A percentile compares a stretch with the other conserved stretches of the same genome.
These are phyloP conservation scores for Cydia strobilella DNA, from an alignment of 1,140 invertebrate genomes.

Conservation along the genomic window DNA sequence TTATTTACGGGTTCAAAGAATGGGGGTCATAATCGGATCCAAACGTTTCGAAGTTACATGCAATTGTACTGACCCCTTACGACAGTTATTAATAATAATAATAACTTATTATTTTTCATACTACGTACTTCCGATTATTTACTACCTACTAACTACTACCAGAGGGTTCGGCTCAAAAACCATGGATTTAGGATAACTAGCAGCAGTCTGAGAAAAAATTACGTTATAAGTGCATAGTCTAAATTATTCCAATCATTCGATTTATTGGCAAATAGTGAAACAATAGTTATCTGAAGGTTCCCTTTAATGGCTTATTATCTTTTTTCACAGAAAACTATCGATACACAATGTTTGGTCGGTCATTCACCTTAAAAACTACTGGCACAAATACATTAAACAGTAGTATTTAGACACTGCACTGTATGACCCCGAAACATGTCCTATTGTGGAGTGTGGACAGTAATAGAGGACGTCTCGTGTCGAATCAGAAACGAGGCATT, in stretches of 20 bases:
- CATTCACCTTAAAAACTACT: constrained; percentile 60
- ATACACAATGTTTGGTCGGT: constrained; percentile 39
- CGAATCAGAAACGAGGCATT: constrained; percentile 69
- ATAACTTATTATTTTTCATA: not conserved
- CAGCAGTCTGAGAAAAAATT: not conserved
- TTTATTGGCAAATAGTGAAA: constrained; percentile 14
- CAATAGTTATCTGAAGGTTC: not conserved
- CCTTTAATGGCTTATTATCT: constrained; percentile 6
- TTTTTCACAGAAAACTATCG: constrained; percentile 24
- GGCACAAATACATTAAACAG: constrained; percentile 64
- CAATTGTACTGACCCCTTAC: too few relatives aligned
- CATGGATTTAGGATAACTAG: too few relatives aligned
- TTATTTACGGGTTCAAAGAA: not conserved
- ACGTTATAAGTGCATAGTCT: not conserved
- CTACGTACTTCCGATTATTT: too few relatives aligned
- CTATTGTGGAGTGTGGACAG: constrained; percentile 72
- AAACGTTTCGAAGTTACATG: not conserved
- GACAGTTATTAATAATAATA: too few relatives aligned
- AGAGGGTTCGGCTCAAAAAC: too few relatives aligned
- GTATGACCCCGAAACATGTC: constrained; percentile 70
- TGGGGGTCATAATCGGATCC: not conserved
- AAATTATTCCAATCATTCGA: not conserved
- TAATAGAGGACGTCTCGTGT: constrained; percentile 75
- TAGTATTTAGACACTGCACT: constrained; percentile 54
- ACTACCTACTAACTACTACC: too few relatives aligned